Base-by-base conservation (phyloP, 2,113 vertebrate species). In the Phalacrocorax pelagicus region DNA sequence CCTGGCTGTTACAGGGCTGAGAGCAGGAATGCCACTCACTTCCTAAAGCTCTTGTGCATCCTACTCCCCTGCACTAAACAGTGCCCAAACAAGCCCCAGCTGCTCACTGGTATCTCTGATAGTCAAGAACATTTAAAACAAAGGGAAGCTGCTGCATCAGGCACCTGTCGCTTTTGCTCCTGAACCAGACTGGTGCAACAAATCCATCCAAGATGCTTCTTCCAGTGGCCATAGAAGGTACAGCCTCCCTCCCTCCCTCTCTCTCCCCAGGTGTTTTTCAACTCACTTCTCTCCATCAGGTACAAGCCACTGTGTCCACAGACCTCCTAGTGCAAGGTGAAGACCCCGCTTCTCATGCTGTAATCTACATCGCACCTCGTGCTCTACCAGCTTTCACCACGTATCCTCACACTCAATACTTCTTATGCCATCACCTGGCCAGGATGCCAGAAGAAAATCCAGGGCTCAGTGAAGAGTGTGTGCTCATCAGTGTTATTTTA, bases 211-310 rank as follows among this genome's bases (percentile, higher is more conserved):
- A 44, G 27, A 32, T 0, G 0, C 10, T 74, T 47, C 7, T 36
- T 10, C 61, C 70, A 78, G 51, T 0, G 14, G 36, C 51, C 20
- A 2, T 2, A 40, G 24, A 16, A 30, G 58, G 6, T 32, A 40
- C 79, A 82, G 38, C 11, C 38, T 88, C 27, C 26, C 23, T 52
- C 55, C 11, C 38, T 88, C 27, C 54, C 10, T 42, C 16, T 15
- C 0, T 8, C 18, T 51, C 3, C 0, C 5, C 27, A 5, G 1
- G 13, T 11, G 29, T 61, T 75, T 61, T 61, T 17, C 23, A 61
- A 5, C 16, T 72, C 20, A 0, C 4, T 67, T 63, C 24, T 55
- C 58, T 17, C 11, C 58, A 19, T 11, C 32, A 27, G 22, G 4
- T 2, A 10, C 10, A 42, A 73, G 63, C 24, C 15, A 0, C 29